Evolutionary conservation across 2,113 vertebrate species (phyloP).

Genomic region (Muscicapa adusta): DNA sequence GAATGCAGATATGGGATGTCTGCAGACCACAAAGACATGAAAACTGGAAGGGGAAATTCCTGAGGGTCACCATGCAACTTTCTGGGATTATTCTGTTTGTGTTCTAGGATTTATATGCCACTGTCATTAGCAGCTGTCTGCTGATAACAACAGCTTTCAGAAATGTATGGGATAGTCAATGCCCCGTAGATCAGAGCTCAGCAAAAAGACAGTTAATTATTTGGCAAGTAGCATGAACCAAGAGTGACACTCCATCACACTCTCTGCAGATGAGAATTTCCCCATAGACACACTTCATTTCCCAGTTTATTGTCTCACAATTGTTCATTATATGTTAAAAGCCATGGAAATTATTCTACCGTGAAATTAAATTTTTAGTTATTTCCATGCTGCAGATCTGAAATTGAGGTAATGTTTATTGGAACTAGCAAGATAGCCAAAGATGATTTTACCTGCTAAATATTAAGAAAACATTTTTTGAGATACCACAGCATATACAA

Average conservation of each 20-base stretch:
- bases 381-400: neutral
- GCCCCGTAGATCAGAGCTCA: neutral
- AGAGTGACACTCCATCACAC: neutral
- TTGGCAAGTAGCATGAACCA: accelerated
- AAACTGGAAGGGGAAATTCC: neutral
- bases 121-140: neutral
- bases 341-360: neutral
- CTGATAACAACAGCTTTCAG: neutral
- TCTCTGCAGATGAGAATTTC: neutral
- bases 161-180: neutral
- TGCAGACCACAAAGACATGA: neutral
- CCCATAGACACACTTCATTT: neutral
- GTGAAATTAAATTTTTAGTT: neutral
- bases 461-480: neutral
- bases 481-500: neutral
- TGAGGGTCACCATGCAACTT: neutral
- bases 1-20: neutral
- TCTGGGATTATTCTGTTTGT: neutral
- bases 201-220: neutral
- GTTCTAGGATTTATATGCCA: neutral
- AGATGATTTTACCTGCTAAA: neutral
- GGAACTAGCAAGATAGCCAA: neutral
- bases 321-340: neutral
- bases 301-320: neutral
- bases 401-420: neutral